These are phyloP conservation scores for Popillia japonica DNA, from an alignment of 1,140 invertebrate genomes.

Conservation along the genomic window DNA sequence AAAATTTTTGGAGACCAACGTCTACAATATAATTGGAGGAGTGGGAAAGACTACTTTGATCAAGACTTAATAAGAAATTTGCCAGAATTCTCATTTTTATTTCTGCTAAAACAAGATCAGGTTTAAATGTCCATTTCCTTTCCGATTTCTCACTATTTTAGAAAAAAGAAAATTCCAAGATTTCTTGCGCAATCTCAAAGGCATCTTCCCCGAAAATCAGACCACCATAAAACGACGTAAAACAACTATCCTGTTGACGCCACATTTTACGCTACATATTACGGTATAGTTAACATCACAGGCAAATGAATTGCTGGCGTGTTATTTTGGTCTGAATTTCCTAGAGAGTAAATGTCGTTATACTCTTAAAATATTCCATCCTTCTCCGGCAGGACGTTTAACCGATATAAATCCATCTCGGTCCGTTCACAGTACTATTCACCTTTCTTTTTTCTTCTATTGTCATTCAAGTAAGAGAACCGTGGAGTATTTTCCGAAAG, in stretches of 20 bases:
- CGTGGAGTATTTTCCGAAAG: constrained; percentile 10
- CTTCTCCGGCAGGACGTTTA: neutral
- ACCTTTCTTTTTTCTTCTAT: neutral
- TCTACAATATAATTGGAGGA: no score
- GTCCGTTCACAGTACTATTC: neutral
- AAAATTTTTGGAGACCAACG: no score
- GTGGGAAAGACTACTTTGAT: no score
- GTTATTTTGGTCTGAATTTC: constrained; percentile 1
- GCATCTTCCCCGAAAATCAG: no score
- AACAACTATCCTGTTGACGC: neutral
- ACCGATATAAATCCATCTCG: neutral
- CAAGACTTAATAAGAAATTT: no score
- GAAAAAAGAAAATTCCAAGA: no score
- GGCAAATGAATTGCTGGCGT: neutral
- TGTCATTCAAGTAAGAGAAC: neutral
- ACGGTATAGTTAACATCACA: neutral
- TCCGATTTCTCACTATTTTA: no score
- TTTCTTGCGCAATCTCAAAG: no score
- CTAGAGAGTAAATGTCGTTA: neutral
- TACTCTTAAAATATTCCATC: neutral
- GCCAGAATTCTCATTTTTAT: no score
- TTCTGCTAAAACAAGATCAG: no score
- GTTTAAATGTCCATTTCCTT: no score
- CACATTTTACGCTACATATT: neutral
- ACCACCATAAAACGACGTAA: no score